Evolutionary conservation across 1,140 invertebrate species (phyloP).

Genomic region (Luehdorfia chinensis): DNA sequence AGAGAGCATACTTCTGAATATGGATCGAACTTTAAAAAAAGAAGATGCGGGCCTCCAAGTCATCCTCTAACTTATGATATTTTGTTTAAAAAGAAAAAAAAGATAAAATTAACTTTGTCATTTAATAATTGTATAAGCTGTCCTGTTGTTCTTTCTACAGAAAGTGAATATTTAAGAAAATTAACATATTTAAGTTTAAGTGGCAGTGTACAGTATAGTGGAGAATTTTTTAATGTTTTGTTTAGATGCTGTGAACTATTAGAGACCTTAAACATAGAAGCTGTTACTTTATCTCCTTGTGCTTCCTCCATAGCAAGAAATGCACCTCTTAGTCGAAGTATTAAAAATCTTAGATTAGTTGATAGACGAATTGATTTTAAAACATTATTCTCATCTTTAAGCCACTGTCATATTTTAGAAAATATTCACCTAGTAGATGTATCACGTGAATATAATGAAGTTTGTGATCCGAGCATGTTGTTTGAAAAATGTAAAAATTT

Average conservation of each 20-base stretch:
- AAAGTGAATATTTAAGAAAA: slow-evolving; percentile 39
- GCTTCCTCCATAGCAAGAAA: slow-evolving; percentile 26
- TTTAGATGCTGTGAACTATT: slow-evolving; percentile 42
- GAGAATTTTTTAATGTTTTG: slow-evolving; percentile 47
- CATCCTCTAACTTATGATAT: slow-evolving; percentile 37
- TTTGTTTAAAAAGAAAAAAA: slow-evolving; percentile 28
- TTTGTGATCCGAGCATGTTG: slow-evolving; percentile 31
- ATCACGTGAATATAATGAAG: slow-evolving; percentile 12
- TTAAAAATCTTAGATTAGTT: slow-evolving; percentile 47
- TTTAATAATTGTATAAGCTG: slow-evolving; percentile 24
- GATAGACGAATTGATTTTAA: slow-evolving; percentile 41
- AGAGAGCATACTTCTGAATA: background rate
- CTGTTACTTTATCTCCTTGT: slow-evolving; percentile 23
- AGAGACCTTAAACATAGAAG: slow-evolving; percentile 39
- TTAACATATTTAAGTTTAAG: slow-evolving; percentile 45
- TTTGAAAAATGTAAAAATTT: slow-evolving; percentile 44
- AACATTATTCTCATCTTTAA: slow-evolving; percentile 36
- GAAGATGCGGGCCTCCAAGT: slow-evolving; percentile 25
- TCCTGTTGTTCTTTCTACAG: slow-evolving; percentile 25
- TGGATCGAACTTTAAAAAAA: slow-evolving; percentile 27
- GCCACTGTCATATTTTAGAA: slow-evolving; percentile 44
- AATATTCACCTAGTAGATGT: slow-evolving; percentile 46
- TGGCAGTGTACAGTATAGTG: slow-evolving; percentile 33
- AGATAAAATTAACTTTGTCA: slow-evolving; percentile 33
- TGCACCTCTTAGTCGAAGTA: slow-evolving; percentile 28